phyloP scores from a whole-genome alignment of 2,888 invertebrate species.

The Ceraclea dissimilis region DNA sequence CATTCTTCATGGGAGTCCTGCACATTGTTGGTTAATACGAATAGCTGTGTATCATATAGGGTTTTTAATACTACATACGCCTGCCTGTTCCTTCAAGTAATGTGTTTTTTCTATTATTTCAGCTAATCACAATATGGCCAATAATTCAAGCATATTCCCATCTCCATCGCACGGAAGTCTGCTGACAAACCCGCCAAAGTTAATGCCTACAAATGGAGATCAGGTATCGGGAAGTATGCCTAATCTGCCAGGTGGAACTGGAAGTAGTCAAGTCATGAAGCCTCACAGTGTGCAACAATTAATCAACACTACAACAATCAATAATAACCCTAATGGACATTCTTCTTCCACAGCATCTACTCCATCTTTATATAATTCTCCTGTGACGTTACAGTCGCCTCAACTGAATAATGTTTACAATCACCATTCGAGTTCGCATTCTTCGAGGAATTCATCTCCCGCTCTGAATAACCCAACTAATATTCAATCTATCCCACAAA shows the following conservation, averaged over 20 bases:
- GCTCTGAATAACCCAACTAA: slow-evolving; percentile 26
- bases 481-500: slow-evolving; percentile 4
- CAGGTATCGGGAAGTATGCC: slow-evolving; percentile 11
- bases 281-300: background rate
- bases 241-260: slow-evolving; percentile 8
- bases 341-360: slow-evolving; percentile 14
- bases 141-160: slow-evolving; percentile 12
- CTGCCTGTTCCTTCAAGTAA: too few species aligned
- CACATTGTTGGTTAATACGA: too few species aligned
- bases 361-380: slow-evolving; percentile 12
- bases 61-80: too few species aligned
- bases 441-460: slow-evolving; percentile 36
- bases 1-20: too few species aligned
- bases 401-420: slow-evolving; percentile 15
- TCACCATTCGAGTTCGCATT: slow-evolving; percentile 30
- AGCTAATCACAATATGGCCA: slow-evolving; percentile 12
- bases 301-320: background rate
- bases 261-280: background rate
- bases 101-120: background rate
- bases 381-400: slow-evolving; percentile 9
- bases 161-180: slow-evolving; percentile 5
- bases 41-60: too few species aligned
- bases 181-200: slow-evolving; percentile 8
- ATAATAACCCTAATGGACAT: slow-evolving; percentile 19
- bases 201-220: slow-evolving; percentile 5